Base-by-base conservation (phyloP, 2,113 vertebrate species). In the Ochotona curzoniae region DNA sequence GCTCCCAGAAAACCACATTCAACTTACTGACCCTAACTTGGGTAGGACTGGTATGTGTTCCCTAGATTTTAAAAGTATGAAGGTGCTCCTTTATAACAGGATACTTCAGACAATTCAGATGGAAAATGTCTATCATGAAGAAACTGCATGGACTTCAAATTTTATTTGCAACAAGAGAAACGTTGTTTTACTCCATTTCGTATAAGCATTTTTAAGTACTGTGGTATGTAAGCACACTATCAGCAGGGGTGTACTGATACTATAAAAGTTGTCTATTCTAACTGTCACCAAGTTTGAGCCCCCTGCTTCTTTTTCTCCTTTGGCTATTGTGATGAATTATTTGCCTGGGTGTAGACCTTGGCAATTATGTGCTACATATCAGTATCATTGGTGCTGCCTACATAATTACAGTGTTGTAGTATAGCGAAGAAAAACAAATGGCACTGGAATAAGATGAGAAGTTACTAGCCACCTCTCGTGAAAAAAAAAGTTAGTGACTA, bases 391-490 rank as follows among this genome's bases (percentile, higher is more conserved):
- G 23, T 49, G 28, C 49, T 75, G 61, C 20, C 44, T 80, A 79
- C 6, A 4, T 92, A 78, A 93, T 96, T 94, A 90, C 0, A 20
- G 73, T 44, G 25, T 73, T 90, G 23, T 63, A 35, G 64, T 28
- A 60, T 67, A 82, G 32, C 69, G 69, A 86, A 66, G 79, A 89
- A 89, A 95, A 86, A 82, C 61, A 90, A 47, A 60, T 67, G 18
- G 73, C 54, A 80, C 38, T 25, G 83, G 75, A 95, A 83, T 87
- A 70, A 93, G 63, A 26, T 63, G 38, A 83, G 81, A 83, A 83
- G 1, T 92, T 13, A 91, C 63, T 74, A 93, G 54, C 7, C 47
- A 74, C 74, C 66, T 60, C 67, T 82, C 10, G 20, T 88, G 44
- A 79, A 96, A 87, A 76, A n/a, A 18, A 54, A 81, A 76, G 73